phyloP scores from a whole-genome alignment of 2,888 invertebrate species.

The Luffia ferchaultella region DNA sequence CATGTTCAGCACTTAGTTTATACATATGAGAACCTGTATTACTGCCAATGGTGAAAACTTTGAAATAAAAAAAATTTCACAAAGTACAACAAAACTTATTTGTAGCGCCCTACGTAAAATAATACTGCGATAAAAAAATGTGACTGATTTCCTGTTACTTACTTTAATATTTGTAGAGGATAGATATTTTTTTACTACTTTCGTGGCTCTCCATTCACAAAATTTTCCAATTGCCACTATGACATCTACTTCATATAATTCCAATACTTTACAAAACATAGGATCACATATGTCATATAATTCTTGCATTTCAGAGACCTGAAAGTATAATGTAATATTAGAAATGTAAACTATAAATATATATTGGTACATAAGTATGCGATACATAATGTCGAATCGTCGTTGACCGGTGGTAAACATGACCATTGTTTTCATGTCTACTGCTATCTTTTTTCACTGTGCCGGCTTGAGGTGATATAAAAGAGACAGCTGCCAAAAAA shows the following conservation, averaged over 20 bases:
- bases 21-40: neutral
- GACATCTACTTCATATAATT: slow-evolving; percentile 67
- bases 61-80: neutral
- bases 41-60: neutral
- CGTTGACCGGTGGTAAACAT: neutral
- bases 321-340: slow-evolving; percentile 18
- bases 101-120: neutral
- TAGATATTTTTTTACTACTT: slow-evolving; percentile 56
- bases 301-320: slow-evolving; percentile 46
- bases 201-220: slow-evolving; percentile 65
- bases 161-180: neutral
- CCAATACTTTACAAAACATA: slow-evolving; percentile 66
- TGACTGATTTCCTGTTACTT: neutral
- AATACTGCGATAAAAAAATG: neutral
- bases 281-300: slow-evolving; percentile 66
- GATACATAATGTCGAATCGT: too few relatives aligned
- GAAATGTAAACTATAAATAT: neutral
- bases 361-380: neutral
- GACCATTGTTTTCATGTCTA: too few relatives aligned
- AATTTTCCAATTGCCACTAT: slow-evolving; percentile 77
- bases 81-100: neutral
- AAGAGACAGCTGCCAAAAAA: too few relatives aligned
- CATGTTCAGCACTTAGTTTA: neutral
- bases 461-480: too few relatives aligned
- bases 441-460: too few relatives aligned